Evolutionary conservation across 2,797 vertebrate species (phyloP).

Genomic region (Rhynchonycteris naso): DNA sequence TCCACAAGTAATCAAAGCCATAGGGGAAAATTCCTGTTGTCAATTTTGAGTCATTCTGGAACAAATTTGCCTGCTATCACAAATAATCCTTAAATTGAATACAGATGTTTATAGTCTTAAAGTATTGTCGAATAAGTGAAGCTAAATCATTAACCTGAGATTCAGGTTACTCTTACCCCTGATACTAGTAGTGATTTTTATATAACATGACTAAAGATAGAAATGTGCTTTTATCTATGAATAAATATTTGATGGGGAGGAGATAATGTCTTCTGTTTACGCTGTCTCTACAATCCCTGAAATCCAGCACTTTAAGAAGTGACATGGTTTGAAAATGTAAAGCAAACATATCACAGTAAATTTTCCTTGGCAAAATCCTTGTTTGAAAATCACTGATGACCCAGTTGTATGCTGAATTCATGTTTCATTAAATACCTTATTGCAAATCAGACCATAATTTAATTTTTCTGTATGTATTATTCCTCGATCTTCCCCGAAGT

Average conservation of each 20-base stretch:
- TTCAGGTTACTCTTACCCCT: slow-evolving; percentile 19
- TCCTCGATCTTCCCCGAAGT: background rate
- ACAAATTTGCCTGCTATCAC: slow-evolving; percentile 58
- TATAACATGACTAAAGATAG: background rate
- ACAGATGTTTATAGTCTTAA: slow-evolving; percentile 60
- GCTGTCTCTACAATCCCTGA: background rate
- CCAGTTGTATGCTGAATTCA: background rate
- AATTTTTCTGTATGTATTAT: background rate
- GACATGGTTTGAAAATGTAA: background rate
- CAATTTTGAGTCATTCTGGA: slow-evolving; percentile 64
- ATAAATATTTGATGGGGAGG: background rate
- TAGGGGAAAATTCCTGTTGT: slow-evolving; percentile 39
- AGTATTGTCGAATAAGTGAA: slow-evolving; percentile 49
- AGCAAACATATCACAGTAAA: slow-evolving; percentile 19
- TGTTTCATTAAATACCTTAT: background rate
- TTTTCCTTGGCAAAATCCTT: background rate
- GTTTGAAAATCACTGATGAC: slow-evolving; percentile 39
- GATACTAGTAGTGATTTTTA: slow-evolving; percentile 45
- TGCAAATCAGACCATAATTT: background rate
- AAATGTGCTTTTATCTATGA: background rate
- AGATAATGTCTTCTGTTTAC: background rate
- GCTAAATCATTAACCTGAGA: slow-evolving; percentile 60
- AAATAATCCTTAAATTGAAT: slow-evolving; percentile 67
- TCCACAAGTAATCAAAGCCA: slow-evolving; percentile 53
- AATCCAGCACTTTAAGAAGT: background rate